These are phyloP conservation scores for Trigoniulus corallinus DNA, from an alignment of 1,140 invertebrate genomes.

Conservation along the genomic window DNA sequence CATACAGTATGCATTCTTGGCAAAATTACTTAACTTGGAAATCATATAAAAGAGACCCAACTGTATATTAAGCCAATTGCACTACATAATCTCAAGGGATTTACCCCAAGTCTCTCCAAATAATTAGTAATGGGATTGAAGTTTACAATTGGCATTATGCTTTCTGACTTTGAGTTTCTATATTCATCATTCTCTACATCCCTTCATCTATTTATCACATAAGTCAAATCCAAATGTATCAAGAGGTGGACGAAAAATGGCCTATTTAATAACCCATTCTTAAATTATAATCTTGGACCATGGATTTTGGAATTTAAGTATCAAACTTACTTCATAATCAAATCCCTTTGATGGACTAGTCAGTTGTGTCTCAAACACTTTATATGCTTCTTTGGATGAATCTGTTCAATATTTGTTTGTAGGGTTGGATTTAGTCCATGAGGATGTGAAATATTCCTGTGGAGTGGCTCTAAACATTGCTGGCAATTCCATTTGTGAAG, in stretches of 20 bases:
- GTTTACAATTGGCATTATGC: conserved; percentile 56
- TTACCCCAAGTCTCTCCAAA: conserved; percentile 53
- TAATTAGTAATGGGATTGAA: conserved; percentile 58
- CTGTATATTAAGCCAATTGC: neutral
- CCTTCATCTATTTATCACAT: conserved; percentile 35
- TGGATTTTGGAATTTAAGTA: conserved; percentile 6
- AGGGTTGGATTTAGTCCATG: conserved; percentile 47
- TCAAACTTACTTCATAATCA: conserved; percentile 5
- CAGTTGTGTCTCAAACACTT: conserved; percentile 32
- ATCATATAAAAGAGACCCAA: no score
- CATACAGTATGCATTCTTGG: no score
- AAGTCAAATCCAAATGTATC: conserved; percentile 44
- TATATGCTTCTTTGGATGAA: conserved; percentile 38
- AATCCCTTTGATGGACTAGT: neutral
- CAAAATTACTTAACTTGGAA: no score
- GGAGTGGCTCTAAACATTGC: conserved; percentile 56
- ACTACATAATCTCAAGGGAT: conserved; percentile 18
- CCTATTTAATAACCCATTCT: conserved; percentile 28
- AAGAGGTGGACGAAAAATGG: conserved; percentile 44
- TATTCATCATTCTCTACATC: conserved; percentile 18
- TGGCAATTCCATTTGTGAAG: conserved; percentile 40
- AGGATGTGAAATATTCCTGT: conserved; percentile 44
- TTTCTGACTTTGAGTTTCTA: conserved; percentile 18
- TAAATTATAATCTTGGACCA: no score
- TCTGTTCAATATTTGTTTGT: conserved; percentile 43